phyloP scores from a whole-genome alignment of 2,888 invertebrate genomes.

The Elgonia sp. region DNA sequence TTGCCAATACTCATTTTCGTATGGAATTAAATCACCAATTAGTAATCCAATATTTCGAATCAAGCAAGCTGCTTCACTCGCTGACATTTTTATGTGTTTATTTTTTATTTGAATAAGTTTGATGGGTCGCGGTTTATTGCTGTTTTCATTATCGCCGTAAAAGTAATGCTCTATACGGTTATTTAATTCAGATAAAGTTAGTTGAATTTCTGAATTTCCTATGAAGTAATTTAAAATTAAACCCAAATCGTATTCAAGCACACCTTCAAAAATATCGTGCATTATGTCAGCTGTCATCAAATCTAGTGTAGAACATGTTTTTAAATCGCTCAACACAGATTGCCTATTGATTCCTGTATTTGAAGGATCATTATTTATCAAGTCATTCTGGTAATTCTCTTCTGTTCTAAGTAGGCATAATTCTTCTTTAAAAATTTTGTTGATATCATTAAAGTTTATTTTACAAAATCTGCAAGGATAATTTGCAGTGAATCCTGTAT shows the following conservation, averaged over 20 bases:
- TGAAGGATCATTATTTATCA: constrained; percentile 32
- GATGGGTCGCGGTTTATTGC: constrained; percentile 40
- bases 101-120: constrained; percentile 40
- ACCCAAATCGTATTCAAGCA: constrained; percentile 53
- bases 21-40: constrained; percentile 44
- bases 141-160: constrained; percentile 13
- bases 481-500: constrained; percentile 43
- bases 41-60: constrained; percentile 39
- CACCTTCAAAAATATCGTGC: constrained; percentile 56
- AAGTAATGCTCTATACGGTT: neutral
- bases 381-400: constrained; percentile 35
- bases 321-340: constrained; percentile 52
- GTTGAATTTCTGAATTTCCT: neutral
- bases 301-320: constrained; percentile 30
- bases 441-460: constrained; percentile 35
- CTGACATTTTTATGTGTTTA: constrained; percentile 58
- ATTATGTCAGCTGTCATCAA: constrained; percentile 50
- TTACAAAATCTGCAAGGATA: constrained; percentile 55
- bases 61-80: constrained; percentile 46
- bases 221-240: constrained; percentile 47
- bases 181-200: too few relatives aligned
- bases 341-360: constrained; percentile 19
- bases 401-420: constrained; percentile 39
- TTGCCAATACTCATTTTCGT: constrained; percentile 35
- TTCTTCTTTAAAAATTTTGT: constrained; percentile 42